Evolutionary conservation across 2,113 vertebrate species (phyloP).

Genomic region (Etia nguti): DNA sequence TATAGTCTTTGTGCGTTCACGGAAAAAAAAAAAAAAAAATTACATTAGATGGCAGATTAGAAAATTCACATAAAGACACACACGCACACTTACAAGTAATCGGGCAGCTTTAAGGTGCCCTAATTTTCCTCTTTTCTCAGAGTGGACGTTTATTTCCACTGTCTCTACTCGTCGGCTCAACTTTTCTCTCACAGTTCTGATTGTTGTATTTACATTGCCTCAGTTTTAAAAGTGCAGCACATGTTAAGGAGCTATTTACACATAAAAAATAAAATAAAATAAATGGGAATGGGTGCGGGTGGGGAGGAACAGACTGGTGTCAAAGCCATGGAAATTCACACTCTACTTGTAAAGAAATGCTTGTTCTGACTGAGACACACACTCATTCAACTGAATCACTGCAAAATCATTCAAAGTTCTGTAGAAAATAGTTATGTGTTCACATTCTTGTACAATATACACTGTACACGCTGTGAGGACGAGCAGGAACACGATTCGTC

Average conservation of each 20-base stretch:
- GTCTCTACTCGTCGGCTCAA: background rate
- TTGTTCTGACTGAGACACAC: conserved; percentile 33
- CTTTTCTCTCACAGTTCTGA: conserved; percentile 20
- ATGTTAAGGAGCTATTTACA: conserved; percentile 47
- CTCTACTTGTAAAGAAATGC: conserved; percentile 31
- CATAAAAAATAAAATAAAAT: conserved; percentile 41
- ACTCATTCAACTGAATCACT: conserved; percentile 32
- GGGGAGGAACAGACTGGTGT: background rate
- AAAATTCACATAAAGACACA: background rate
- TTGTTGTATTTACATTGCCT: conserved; percentile 42
- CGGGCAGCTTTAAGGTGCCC: conserved; percentile 30
- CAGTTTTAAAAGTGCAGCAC: conserved; percentile 52
- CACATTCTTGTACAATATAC: conserved; percentile 58
- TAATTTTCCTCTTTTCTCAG: background rate
- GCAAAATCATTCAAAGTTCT: conserved; percentile 14
- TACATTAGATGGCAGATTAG: background rate
- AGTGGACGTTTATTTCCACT: background rate
- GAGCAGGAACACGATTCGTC: background rate
- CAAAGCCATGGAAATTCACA: conserved; percentile 5
- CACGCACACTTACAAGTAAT: background rate
- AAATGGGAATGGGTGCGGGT: background rate
- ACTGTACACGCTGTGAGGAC: conserved; percentile 35
- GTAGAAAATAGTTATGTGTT: conserved; percentile 53
- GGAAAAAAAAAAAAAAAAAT: background rate
- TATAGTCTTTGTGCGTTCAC: background rate